These are phyloP conservation scores for Pinna nobilis DNA, from an alignment of 1,140 invertebrate genomes.

Conservation along the genomic window DNA sequence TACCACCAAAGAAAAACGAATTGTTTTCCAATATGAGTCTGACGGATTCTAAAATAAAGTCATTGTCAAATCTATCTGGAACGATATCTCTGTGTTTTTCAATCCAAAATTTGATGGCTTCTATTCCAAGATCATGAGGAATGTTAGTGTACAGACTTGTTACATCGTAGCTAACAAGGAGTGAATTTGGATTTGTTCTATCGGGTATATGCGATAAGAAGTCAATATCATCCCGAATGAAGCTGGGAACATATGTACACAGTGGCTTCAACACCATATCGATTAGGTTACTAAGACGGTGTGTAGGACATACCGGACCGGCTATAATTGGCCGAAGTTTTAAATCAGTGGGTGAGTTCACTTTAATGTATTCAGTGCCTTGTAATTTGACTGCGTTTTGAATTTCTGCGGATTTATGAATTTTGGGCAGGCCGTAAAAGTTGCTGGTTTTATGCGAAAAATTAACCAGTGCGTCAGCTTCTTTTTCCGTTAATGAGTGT, in stretches of 20 bases:
- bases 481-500: neutral
- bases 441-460: conserved; percentile 5
- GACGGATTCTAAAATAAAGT: neutral
- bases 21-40: conserved; percentile 6
- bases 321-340: conserved; percentile 24
- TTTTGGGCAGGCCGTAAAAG: conserved; percentile 23
- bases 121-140: no score
- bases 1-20: no score
- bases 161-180: neutral
- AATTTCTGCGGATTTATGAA: conserved; percentile 23
- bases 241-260: neutral
- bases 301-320: neutral
- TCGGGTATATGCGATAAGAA: neutral
- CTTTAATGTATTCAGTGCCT: neutral
- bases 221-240: conserved; percentile 10
- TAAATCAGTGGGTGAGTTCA: neutral
- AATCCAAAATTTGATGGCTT: conserved; percentile 1
- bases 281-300: conserved; percentile 19
- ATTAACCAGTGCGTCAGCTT: neutral
- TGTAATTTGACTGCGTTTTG: neutral
- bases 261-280: conserved; percentile 25
- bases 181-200: neutral
- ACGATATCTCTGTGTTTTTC: neutral
- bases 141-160: conserved; percentile 1
- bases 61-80: neutral